Evolutionary conservation across 2,888 invertebrate species (phyloP).

Genomic region (Phrixothrix hirtus): DNA sequence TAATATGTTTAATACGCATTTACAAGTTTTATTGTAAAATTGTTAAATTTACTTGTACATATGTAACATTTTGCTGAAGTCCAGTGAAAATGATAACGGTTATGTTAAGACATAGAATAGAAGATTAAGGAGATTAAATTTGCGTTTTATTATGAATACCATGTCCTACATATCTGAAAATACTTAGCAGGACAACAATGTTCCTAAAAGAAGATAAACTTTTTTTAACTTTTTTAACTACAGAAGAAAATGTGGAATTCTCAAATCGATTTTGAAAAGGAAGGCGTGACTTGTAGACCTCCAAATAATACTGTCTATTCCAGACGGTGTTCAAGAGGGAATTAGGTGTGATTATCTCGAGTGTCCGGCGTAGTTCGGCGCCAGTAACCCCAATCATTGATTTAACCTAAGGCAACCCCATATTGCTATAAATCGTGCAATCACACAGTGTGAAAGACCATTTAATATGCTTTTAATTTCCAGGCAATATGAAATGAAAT

Average conservation of each 20-base stretch:
- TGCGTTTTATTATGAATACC: no score
- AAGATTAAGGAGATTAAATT: no score
- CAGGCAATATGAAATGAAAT: conserved; percentile 12
- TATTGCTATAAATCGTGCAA: conserved; percentile 31
- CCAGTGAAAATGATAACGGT: no score
- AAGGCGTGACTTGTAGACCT: conserved; percentile 21
- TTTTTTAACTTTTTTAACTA: neutral
- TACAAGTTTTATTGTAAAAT: no score
- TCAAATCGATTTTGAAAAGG: conserved; percentile 19
- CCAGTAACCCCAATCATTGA: conserved; percentile 41
- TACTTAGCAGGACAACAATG: no score
- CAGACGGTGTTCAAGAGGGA: conserved; percentile 42
- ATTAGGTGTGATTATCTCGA: conserved; percentile 46
- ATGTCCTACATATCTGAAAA: no score
- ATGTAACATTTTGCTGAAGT: no score
- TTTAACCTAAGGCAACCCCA: conserved; percentile 39
- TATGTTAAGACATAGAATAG: no score
- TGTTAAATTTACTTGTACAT: no score
- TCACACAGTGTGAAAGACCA: conserved; percentile 27
- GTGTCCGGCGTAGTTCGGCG: conserved; percentile 41
- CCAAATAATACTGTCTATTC: conserved; percentile 24
- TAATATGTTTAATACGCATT: no score
- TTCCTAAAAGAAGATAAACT: no score
- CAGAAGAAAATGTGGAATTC: neutral
- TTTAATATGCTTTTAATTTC: conserved; percentile 21